Percentiles rank a stretch among this genome's conserved stretches.
Conservation (phyloP, 2,797 vertebrate genomes). For the Lerista edwardsae region DNA sequence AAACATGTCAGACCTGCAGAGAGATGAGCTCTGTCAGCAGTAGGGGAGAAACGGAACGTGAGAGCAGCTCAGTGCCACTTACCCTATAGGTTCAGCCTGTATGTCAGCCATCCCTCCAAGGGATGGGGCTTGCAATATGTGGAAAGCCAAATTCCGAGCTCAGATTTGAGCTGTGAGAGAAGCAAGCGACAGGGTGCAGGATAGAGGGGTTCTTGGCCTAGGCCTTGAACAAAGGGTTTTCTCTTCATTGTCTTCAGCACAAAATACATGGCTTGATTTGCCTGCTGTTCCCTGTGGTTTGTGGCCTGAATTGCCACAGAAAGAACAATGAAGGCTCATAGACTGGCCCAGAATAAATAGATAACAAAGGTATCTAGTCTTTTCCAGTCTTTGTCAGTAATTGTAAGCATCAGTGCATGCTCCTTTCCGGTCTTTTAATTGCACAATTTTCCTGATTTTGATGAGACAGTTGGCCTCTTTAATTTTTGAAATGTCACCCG, state of each 20-base stretch:
- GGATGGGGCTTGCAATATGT: neutral
- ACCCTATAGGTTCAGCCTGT: slow-evolving; percentile 45
- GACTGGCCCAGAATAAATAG: slow-evolving; percentile 54
- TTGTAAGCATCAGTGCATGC: neutral
- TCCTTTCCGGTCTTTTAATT: neutral
- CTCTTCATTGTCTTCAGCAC: neutral
- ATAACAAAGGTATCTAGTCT: slow-evolving; percentile 38
- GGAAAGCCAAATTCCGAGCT: neutral
- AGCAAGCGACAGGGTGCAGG: neutral
- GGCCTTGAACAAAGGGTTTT: slow-evolving; percentile 34
- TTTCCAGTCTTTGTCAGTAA: neutral
- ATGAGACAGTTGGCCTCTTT: neutral
- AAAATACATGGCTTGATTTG: slow-evolving; percentile 11
- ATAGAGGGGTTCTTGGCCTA: slow-evolving; percentile 4
- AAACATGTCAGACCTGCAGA: slow-evolving; percentile 74
- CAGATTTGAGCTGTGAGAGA: neutral
- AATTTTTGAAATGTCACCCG: too few species aligned
- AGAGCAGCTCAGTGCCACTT: slow-evolving; percentile 54
- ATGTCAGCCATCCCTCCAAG: slow-evolving; percentile 38
- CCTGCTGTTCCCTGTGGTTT: slow-evolving; percentile 34
- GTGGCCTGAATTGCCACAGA: slow-evolving; percentile 37
- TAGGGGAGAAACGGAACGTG: neutral
- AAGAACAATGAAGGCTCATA: slow-evolving; percentile 52
- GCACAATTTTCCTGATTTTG: neutral
- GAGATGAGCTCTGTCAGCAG: slow-evolving; percentile 69